These are phyloP conservation scores for Petaurus breviceps DNA, from an alignment of 2,113 vertebrate genomes.

Conservation along the genomic window DNA sequence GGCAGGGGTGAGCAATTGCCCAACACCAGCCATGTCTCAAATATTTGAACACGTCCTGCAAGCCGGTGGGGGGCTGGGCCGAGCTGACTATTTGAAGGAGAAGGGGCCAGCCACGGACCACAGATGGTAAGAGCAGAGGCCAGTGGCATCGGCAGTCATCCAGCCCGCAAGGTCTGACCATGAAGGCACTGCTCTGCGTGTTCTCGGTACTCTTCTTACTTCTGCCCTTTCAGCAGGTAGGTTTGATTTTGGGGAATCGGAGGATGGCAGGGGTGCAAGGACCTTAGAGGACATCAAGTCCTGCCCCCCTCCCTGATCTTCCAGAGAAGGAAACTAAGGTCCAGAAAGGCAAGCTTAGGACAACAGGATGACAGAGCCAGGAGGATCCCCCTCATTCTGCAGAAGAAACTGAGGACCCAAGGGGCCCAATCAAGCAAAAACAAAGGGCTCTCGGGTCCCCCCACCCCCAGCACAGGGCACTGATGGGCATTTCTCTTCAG, in stretches of 20 bases:
- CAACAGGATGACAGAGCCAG: background rate
- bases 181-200: background rate
- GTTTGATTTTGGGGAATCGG: background rate
- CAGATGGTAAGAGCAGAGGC: background rate
- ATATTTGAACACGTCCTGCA: slow-evolving; percentile 26
- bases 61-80: background rate
- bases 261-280: background rate
- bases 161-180: background rate
- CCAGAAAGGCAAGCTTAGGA: background rate
- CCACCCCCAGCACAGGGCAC: too few species aligned
- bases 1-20: background rate
- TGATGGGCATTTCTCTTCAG: background rate
- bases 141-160: background rate
- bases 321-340: background rate
- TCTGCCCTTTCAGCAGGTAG: slow-evolving; percentile 26
- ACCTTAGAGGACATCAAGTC: too few species aligned
- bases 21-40: slow-evolving; percentile 21
- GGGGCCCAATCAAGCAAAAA: background rate
- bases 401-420: background rate
- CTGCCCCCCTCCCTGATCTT: too few species aligned
- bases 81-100: too few species aligned
- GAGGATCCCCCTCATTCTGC: background rate
- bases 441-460: background rate
- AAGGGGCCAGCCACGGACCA: background rate
- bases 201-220: slow-evolving; percentile 45